These are phyloP conservation scores for Matsumyia berberina DNA, from an alignment of 2,888 invertebrate species.

Conservation along the genomic window DNA sequence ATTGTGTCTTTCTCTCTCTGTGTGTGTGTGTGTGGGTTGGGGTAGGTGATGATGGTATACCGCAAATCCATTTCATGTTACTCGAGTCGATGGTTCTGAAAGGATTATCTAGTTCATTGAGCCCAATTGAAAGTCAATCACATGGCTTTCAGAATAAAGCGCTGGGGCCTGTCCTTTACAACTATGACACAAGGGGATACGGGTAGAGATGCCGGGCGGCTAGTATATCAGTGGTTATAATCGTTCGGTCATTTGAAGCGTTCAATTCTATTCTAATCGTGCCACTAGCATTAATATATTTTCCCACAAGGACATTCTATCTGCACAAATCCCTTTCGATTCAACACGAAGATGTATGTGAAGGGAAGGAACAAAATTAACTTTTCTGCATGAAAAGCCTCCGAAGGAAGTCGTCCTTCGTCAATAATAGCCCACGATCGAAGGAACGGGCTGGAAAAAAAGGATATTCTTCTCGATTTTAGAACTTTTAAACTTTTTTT, in stretches of 20 bases:
- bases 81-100: slow-evolving; percentile 70
- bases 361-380: slow-evolving; percentile 13
- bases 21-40: not conserved
- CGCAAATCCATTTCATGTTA: slow-evolving; percentile 73
- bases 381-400: slow-evolving; percentile 29
- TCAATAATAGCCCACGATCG: slow-evolving; percentile 51
- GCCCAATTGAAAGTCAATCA: slow-evolving; percentile 75
- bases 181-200: slow-evolving; percentile 14
- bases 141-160: slow-evolving; percentile 53
- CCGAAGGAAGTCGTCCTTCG: slow-evolving; percentile 26
- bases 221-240: slow-evolving; percentile 46
- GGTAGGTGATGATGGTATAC: slow-evolving; percentile 52
- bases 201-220: not conserved
- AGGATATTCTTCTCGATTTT: slow-evolving; percentile 39
- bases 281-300: slow-evolving; percentile 31
- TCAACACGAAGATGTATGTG: slow-evolving; percentile 1
- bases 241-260: slow-evolving; percentile 64
- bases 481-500: slow-evolving; percentile 42
- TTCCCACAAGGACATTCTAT: slow-evolving; percentile 36
- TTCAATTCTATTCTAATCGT: slow-evolving; percentile 66
- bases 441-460: slow-evolving; percentile 35
- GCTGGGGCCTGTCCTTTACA: slow-evolving; percentile 29
- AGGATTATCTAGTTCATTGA: slow-evolving; percentile 76
- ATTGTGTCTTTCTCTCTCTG: not conserved
- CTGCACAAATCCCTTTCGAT: slow-evolving; percentile 29